Evolutionary conservation across 1,140 invertebrate species (phyloP).

Genomic region (Caerostris extrusa): DNA sequence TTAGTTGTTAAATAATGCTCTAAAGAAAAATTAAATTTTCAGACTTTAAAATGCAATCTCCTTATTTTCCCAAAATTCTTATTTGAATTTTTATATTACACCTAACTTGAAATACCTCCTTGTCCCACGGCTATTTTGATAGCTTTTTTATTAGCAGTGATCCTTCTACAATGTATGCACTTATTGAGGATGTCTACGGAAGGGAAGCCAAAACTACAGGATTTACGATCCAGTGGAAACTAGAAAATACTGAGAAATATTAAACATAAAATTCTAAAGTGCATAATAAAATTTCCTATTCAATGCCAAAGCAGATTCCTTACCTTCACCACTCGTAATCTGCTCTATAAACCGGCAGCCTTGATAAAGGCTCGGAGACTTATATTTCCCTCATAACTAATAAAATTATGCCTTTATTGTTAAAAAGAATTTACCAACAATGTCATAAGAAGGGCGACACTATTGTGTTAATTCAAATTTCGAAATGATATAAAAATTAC

Average conservation of each 20-base stretch:
- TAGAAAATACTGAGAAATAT: conserved; percentile 35
- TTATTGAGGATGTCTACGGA: conserved; percentile 3
- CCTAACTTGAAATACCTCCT: not conserved
- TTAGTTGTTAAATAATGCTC: too few species aligned
- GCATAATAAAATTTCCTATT: conserved; percentile 31
- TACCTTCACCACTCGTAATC: not conserved
- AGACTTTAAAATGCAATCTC: too few species aligned
- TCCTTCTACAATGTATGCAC: not conserved
- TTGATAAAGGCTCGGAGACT: not conserved
- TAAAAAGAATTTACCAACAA: not conserved
- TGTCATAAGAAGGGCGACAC: too few species aligned
- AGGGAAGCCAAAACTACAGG: not conserved
- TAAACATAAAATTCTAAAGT: conserved; percentile 20
- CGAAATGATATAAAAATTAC: too few species aligned
- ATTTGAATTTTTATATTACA: not conserved
- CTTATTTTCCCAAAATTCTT: not conserved
- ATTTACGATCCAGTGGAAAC: conserved; percentile 18
- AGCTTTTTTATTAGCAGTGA: conserved; percentile 15
- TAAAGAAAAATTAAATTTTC: too few species aligned
- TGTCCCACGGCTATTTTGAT: conserved; percentile 4
- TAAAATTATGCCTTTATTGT: not conserved
- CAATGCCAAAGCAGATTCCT: not conserved
- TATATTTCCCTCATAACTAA: not conserved
- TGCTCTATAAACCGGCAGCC: not conserved
- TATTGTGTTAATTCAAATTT: too few species aligned